A percentile compares a stretch with the other conserved stretches of the same genome.
Conservation (phyloP, 2,888 invertebrate species). For the Polyommatus iphigenia region DNA sequence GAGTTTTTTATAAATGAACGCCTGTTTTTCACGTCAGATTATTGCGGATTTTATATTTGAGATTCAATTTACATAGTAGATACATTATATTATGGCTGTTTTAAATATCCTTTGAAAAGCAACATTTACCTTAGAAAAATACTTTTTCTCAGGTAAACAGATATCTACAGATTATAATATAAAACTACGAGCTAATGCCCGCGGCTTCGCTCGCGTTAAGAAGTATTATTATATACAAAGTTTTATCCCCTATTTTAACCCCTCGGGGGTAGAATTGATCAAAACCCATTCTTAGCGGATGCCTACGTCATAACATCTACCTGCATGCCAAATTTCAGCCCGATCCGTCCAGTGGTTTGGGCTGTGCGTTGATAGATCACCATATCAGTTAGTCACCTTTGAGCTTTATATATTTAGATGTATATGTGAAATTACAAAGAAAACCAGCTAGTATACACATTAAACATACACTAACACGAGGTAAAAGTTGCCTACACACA, state of each 20-base stretch:
- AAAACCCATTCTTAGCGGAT: too few relatives aligned
- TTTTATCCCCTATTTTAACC: too few relatives aligned
- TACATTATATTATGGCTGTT: neutral
- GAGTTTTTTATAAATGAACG: conserved; percentile 46
- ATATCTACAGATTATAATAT: neutral
- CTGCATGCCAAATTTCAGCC: too few relatives aligned
- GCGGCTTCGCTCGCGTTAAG: too few relatives aligned
- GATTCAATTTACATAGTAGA: neutral
- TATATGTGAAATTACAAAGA: neutral
- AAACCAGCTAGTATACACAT: neutral
- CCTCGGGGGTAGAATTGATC: too few relatives aligned
- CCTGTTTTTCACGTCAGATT: conserved; percentile 9
- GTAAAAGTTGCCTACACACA: neutral
- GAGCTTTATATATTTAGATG: too few relatives aligned
- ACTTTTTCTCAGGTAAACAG: neutral
- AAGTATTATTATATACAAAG: too few relatives aligned
- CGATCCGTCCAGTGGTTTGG: too few relatives aligned
- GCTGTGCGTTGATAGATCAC: too few relatives aligned
- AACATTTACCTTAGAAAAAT: neutral
- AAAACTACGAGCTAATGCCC: neutral
- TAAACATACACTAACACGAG: too few relatives aligned
- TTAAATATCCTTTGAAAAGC: neutral
- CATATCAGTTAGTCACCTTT: too few relatives aligned
- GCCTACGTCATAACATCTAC: too few relatives aligned
- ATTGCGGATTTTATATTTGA: conserved; percentile 11